Percentiles rank a stretch among this genome's conserved stretches.
Evolutionary conservation across 2,888 invertebrate genomes (phyloP).

Genomic region (Drosophila lutescens): DNA sequence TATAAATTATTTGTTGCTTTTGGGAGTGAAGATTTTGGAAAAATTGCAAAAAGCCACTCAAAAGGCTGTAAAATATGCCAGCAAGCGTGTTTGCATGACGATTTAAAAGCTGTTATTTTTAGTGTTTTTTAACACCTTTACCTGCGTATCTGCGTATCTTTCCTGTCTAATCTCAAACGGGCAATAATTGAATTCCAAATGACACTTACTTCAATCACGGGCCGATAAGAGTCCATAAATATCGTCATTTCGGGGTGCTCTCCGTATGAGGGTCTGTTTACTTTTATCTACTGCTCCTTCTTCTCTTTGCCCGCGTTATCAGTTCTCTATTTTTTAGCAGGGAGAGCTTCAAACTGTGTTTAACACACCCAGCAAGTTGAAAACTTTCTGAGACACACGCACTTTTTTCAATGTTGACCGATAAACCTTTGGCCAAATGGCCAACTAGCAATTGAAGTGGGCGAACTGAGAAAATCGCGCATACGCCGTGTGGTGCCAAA

Average conservation of each 20-base stretch:
- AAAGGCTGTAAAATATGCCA: constrained; percentile 20
- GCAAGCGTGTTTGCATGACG: not conserved
- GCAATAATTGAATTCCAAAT: constrained; percentile 50
- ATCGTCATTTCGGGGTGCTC: constrained; percentile 11
- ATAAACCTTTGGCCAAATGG: constrained; percentile 71
- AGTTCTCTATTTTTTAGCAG: constrained; percentile 55
- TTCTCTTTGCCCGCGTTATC: constrained; percentile 48
- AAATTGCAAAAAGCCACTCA: constrained; percentile 19
- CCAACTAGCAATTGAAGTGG: constrained; percentile 29
- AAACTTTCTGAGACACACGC: constrained; percentile 17
- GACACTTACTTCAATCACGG: constrained; percentile 60
- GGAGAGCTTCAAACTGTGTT: constrained; percentile 15
- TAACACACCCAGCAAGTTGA: constrained; percentile 2
- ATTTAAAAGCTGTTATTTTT: constrained; percentile 24
- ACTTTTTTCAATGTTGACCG: constrained; percentile 60
- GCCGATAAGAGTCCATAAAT: constrained; percentile 54
- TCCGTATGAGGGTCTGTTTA: not conserved
- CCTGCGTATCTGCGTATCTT: constrained; percentile 10
- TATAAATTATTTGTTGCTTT: constrained; percentile 9
- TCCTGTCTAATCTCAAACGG: constrained; percentile 41
- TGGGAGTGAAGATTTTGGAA: constrained; percentile 2
- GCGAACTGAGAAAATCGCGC: constrained; percentile 47
- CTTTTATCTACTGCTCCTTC: constrained; percentile 1
- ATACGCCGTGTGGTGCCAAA: constrained; percentile 65
- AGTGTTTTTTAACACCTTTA: constrained; percentile 20